Base-by-base conservation (phyloP, 2,113 vertebrate genomes). In the Dascyllus trimaculatus region DNA sequence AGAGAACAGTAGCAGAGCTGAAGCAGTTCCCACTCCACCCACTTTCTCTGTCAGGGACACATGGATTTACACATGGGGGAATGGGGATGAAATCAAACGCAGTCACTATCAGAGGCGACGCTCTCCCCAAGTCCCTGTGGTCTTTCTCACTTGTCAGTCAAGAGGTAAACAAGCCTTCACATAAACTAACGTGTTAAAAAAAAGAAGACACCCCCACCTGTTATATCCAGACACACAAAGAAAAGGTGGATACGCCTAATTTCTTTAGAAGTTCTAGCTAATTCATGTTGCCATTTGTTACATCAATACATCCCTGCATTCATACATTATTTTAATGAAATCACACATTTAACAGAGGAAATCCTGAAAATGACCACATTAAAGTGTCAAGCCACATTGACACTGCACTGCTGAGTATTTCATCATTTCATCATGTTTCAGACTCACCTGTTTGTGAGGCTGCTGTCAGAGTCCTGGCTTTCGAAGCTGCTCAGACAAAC, bases 391-490 rank as follows among this genome's bases (percentile, higher is more conserved):
- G 13, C 53, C 45, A 66, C 14, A 59, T 46, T 57, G n/a, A 45
- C 22, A 7, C 5, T 4, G n/a, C 18, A 21, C 32, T 38, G 21
- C 10, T 35, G 43, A n/a, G 54, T 18, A 18, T 22, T 10, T 81
- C 22, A 48, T 59, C 14, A 15, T 21, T 57, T n/a, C n/a, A n/a
- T n/a, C n/a, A n/a, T n/a, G n/a, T n/a, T 78, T 25, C 63, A 61
- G 25, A 85, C 91, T 92, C 84, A 93, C 91, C 91, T 92, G 88
- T 75, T 75, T 80, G 68, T 83, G 77, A 8, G 56, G 61, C 73
- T 78, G 86, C 11, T 78, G 68, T 75, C 66, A 35, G 82, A 38
- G 46, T 74, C 64, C 81, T 54, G 73, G 43, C 54, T 65, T 43
- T 75, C 4, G 66, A 82, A 35, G 72, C 58, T 79, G 80, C 56